These are phyloP conservation scores for Pao palembangensis DNA, from an alignment of 2,113 vertebrate genomes.

Conservation along the genomic window DNA sequence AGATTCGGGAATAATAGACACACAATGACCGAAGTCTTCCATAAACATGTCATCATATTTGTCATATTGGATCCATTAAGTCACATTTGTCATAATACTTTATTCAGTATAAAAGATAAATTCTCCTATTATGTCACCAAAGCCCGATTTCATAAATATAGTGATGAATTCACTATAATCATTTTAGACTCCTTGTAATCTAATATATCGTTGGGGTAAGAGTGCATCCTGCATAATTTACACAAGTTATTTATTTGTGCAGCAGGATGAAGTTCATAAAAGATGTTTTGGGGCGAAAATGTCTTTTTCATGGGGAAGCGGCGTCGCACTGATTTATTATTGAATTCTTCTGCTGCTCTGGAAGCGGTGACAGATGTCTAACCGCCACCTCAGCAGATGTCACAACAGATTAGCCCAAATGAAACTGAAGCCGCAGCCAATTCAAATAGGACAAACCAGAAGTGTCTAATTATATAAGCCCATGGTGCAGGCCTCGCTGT, in stretches of 20 bases:
- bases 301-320: background rate
- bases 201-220: conserved; percentile 21
- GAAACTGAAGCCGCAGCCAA: conserved; percentile 6
- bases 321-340: conserved; percentile 2
- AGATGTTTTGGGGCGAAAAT: background rate
- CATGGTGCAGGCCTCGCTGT: background rate
- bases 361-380: conserved; percentile 20
- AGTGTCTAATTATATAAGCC: background rate
- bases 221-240: conserved; percentile 5
- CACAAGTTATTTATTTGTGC: background rate
- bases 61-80: background rate
- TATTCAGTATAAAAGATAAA: conserved; percentile 15
- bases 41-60: conserved; percentile 1
- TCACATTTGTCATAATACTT: conserved; percentile 8
- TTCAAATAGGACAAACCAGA: background rate
- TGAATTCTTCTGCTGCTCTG: background rate
- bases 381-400: conserved; percentile 20
- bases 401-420: conserved; percentile 15
- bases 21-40: conserved; percentile 21
- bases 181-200: conserved; percentile 23
- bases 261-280: background rate
- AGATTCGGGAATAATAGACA: conserved; percentile 24
- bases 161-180: conserved; percentile 5
- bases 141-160: background rate
- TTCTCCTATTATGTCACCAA: background rate